Conservation (phyloP, 2,113 vertebrate genomes). For the Mellivora capensis region DNA sequence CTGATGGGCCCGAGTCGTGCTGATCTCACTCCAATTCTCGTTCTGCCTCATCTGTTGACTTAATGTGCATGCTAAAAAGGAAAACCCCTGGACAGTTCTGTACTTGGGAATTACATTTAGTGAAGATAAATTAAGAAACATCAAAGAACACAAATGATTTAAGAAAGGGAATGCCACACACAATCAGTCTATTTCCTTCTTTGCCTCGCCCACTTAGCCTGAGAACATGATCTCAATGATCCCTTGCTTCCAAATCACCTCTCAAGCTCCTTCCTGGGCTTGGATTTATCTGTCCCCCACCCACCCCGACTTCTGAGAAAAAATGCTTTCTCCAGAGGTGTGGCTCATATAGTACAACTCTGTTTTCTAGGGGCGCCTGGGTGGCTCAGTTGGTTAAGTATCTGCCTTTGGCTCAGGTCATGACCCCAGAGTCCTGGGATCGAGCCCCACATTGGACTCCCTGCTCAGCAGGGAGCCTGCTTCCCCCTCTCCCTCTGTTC, state of each 20-base stretch:
- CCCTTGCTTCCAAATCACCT: not conserved
- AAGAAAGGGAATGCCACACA: not conserved
- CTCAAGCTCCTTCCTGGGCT: not conserved
- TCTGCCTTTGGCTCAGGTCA: too few species aligned
- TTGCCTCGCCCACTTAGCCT: not conserved
- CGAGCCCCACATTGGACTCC: too few species aligned
- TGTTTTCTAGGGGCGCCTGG: not conserved
- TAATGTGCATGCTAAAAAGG: not conserved
- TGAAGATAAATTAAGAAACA: slow-evolving; percentile 21
- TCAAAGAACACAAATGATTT: not conserved
- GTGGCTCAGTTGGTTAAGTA: too few species aligned
- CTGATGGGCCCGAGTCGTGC: not conserved
- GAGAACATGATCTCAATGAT: not conserved
- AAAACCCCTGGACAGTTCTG: not conserved
- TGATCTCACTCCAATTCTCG: not conserved
- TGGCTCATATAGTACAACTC: not conserved
- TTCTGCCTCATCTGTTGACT: not conserved
- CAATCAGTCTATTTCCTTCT: not conserved
- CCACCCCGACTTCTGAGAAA: not conserved
- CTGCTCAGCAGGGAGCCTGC: too few species aligned
- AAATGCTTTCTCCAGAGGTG: not conserved
- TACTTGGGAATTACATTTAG: not conserved
- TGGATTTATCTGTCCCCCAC: not conserved
- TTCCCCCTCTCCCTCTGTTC: too few species aligned
- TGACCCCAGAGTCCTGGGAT: too few species aligned